These are phyloP conservation scores for Genyomyrus donnyi DNA, from an alignment of 2,113 vertebrate species.

Conservation along the genomic window DNA sequence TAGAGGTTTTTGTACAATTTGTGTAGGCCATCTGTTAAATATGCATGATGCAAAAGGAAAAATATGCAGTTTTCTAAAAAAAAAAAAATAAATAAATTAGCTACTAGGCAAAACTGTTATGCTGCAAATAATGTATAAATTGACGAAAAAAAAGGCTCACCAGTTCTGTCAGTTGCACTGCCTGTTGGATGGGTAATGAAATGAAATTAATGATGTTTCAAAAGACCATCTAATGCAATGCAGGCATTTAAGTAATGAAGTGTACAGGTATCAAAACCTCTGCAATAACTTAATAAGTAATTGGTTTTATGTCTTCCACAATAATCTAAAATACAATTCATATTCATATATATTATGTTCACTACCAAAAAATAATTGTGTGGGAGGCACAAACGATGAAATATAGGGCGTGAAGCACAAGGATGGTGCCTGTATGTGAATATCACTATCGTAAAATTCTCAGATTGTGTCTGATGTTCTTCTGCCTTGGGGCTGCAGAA, in stretches of 20 bases:
- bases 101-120: neutral
- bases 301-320: neutral
- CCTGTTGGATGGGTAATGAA: neutral
- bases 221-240: neutral
- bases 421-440: neutral
- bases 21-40: neutral
- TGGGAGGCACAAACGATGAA: neutral
- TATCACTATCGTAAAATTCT: neutral
- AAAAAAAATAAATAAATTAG: neutral
- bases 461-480: neutral
- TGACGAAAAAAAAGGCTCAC: neutral
- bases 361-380: neutral
- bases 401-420: neutral
- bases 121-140: neutral
- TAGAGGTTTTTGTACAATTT: neutral
- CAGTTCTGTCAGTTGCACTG: neutral
- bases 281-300: neutral
- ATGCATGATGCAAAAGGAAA: neutral
- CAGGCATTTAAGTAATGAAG: neutral
- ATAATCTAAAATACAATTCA: neutral
- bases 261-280: neutral
- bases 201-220: neutral
- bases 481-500: neutral
- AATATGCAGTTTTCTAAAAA: neutral
- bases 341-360: neutral